Conservation (phyloP, 92 coral and sea anemone genomes). For the Zoanthus solanderi region DNA sequence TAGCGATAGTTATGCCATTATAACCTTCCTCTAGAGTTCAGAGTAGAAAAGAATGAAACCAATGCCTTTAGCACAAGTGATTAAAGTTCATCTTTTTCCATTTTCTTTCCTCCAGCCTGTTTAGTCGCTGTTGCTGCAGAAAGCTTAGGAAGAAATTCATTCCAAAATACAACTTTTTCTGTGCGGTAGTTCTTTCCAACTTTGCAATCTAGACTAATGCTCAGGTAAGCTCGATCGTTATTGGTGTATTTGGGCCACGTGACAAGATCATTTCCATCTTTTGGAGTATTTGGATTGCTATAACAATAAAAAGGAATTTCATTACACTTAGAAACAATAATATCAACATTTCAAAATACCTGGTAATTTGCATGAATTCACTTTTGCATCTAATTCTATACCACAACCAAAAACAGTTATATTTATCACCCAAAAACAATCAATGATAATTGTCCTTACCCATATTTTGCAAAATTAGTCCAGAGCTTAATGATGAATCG, state of each 20-base stretch:
- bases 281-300: conserved; percentile 32
- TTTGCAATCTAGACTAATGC: conserved; percentile 32
- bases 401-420: no score
- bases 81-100: no score
- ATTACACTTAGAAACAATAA: not conserved
- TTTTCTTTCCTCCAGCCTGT: no score
- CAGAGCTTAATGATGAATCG: conserved; percentile 69
- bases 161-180: conserved; percentile 41
- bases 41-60: no score
- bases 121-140: not conserved
- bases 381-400: no score
- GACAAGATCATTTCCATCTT: conserved; percentile 33
- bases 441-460: conserved; percentile 54
- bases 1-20: no score
- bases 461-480: conserved; percentile 85
- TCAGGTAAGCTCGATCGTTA: conserved; percentile 37
- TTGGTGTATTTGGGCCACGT: conserved; percentile 61
- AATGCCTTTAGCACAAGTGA: no score
- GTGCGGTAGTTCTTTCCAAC: conserved; percentile 43
- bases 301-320: not conserved
- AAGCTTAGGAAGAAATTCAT: conserved; percentile 51
- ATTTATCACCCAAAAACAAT: no score
- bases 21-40: no score
- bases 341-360: no score
- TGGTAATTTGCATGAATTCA: no score